phyloP scores from a whole-genome alignment of 2,797 vertebrate species.

The Dallia pectoralis region DNA sequence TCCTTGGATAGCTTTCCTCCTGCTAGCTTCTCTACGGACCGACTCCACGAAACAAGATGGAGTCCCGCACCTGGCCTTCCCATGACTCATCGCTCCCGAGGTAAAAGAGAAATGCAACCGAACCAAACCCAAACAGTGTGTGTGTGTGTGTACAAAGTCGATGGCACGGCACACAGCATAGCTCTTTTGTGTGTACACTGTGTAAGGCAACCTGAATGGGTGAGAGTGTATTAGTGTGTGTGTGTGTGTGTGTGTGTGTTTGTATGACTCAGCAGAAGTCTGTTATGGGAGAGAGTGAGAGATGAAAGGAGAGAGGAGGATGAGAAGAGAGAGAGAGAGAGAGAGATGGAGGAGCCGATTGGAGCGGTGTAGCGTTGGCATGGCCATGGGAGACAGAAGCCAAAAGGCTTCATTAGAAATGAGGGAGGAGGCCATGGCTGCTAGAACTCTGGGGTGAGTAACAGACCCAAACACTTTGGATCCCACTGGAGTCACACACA shows the following conservation, averaged over 20 bases:
- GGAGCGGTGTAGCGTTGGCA: slow-evolving; percentile 57
- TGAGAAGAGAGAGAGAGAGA: slow-evolving; percentile 27
- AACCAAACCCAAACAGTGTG: slow-evolving; percentile 66
- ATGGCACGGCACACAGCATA: slow-evolving; percentile 43
- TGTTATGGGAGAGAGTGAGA: background rate
- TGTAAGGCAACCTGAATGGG: slow-evolving; percentile 42
- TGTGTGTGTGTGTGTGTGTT: background rate
- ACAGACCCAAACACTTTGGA: slow-evolving; percentile 68
- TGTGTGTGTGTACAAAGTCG: slow-evolving; percentile 56
- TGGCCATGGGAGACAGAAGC: slow-evolving; percentile 53
- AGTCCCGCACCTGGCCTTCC: slow-evolving; percentile 48
- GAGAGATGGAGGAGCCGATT: slow-evolving; percentile 53
- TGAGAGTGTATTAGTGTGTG: slow-evolving; percentile 26
- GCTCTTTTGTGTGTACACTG: slow-evolving; percentile 62
- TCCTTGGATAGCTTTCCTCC: slow-evolving; percentile 37
- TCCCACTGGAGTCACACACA: slow-evolving; percentile 39
- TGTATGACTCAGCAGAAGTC: no score
- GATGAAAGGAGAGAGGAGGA: background rate
- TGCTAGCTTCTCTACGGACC: slow-evolving; percentile 41
- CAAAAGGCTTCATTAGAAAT: slow-evolving; percentile 70
- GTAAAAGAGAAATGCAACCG: slow-evolving; percentile 54
- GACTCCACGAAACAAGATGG: slow-evolving; percentile 43
- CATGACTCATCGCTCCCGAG: slow-evolving; percentile 64
- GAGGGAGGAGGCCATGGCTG: slow-evolving; percentile 59
- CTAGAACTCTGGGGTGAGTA: slow-evolving; percentile 61